A percentile compares a stretch with the other conserved stretches of the same genome.
These are phyloP conservation scores for Stegostoma tigrinum DNA, from an alignment of 2,113 vertebrate genomes.

Conservation along the genomic window DNA sequence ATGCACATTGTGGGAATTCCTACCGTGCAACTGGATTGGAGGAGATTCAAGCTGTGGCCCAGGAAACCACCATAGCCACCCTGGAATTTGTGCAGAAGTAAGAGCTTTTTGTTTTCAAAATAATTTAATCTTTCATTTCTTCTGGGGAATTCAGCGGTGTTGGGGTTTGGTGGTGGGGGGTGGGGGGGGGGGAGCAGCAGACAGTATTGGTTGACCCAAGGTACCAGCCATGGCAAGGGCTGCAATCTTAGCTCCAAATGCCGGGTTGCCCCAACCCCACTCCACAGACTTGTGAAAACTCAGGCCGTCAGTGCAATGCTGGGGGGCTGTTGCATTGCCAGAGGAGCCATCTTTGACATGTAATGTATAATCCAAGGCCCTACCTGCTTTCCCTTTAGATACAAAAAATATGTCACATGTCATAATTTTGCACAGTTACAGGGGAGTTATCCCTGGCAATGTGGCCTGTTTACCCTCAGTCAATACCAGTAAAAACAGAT, in stretches of 20 bases:
- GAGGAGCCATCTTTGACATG: not conserved
- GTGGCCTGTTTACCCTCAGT: not conserved
- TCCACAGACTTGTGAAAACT: not conserved
- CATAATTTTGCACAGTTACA: not conserved
- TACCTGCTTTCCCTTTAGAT: not conserved
- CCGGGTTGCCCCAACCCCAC: not conserved
- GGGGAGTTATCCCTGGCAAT: not conserved
- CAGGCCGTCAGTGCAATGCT: not conserved
- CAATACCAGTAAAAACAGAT: not conserved
- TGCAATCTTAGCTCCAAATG: not conserved
- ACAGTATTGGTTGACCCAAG: not conserved
- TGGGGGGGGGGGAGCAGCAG: not conserved
- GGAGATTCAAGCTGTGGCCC: constrained; percentile 58
- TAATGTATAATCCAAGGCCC: not conserved
- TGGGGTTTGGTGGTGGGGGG: too few relatives aligned
- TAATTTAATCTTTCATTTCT: not conserved
- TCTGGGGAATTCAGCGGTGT: not conserved
- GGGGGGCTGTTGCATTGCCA: not conserved
- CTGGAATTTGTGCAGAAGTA: constrained; percentile 67
- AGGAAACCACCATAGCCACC: constrained; percentile 54
- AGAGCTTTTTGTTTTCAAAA: constrained; percentile 38
- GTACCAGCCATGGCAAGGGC: not conserved
- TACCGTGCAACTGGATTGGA: constrained; percentile 59
- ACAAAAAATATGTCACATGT: not conserved
- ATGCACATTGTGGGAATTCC: constrained; percentile 71